Base-by-base conservation (phyloP, 2,797 vertebrate species). In the Semotilus atromaculatus region DNA sequence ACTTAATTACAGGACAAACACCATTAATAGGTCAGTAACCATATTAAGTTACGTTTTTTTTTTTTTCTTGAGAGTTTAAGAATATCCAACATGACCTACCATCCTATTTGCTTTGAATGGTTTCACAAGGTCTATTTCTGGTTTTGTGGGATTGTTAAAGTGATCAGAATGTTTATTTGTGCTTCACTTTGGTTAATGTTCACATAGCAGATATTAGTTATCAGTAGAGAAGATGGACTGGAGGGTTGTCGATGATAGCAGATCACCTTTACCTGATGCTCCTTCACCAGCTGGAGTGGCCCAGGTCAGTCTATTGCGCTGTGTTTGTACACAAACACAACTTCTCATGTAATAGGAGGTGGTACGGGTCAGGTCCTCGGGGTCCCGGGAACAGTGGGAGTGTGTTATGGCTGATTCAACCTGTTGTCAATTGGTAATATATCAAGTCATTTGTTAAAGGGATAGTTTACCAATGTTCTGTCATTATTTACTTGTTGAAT, bases 321-420 rank as follows among this genome's bases (percentile, higher is more conserved):
- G 45, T 84, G 81, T 88, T 89, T 88, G 86, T 88, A 79, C 81
- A 88, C 88, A 87, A 86, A 89, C 79, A 86, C 45, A 83, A 45
- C 48, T 51, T 58, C 29, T 72, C 70, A 43, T 81, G 43, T 79
- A 79, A 78, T 68, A 23, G 51, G 40, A 36, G 60, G 73, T 75
- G 66, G 45, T 55, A 79, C 11, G 18, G 74, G 72, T 78, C 76
- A 85, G 80, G 81, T 71, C 73, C 76, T 68, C 53, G 18, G 79
- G 82, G 83, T 80, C 85, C 78, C 85, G 79, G 75, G 72, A 89
- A 86, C 18, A 70, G 67, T 18, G 36, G 36, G 51, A 72, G 62
- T 71, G 78, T 29, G 78, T 75, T 34, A 76, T 53, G 74, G 60
- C 23, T 38, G 62, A 72, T 80, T 84, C 72, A 67, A 90, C 86